phyloP scores from a whole-genome alignment of 2,797 vertebrate species.

The Pempheris klunzingeri region DNA sequence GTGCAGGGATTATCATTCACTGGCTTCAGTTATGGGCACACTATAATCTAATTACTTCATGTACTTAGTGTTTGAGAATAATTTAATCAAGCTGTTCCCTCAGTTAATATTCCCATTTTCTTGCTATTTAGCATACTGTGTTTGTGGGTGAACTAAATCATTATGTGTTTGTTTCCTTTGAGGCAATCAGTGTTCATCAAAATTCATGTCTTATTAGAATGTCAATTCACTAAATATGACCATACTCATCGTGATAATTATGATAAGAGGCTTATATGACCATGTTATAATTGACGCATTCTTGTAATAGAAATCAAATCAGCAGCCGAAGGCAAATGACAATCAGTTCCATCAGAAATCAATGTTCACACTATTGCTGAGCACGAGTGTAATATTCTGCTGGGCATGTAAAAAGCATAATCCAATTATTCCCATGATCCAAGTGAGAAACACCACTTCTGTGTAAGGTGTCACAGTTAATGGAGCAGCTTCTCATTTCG shows the following conservation, averaged over 20 bases:
- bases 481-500: slow-evolving; percentile 17
- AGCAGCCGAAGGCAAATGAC: slow-evolving; percentile 50
- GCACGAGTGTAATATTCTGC: slow-evolving; percentile 45
- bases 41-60: slow-evolving; percentile 44
- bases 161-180: slow-evolving; percentile 23
- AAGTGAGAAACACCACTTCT: slow-evolving; percentile 47
- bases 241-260: slow-evolving; percentile 57
- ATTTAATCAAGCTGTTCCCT: slow-evolving; percentile 38
- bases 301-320: slow-evolving; percentile 38
- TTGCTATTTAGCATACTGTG: slow-evolving; percentile 35
- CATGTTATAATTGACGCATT: slow-evolving; percentile 8
- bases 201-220: slow-evolving; percentile 34
- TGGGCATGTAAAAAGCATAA: slow-evolving; percentile 58
- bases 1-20: slow-evolving; percentile 1
- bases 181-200: slow-evolving; percentile 51
- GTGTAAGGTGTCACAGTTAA: slow-evolving; percentile 18
- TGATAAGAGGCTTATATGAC: slow-evolving; percentile 32
- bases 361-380: slow-evolving; percentile 6
- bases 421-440: slow-evolving; percentile 70
- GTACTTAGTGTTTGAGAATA: slow-evolving; percentile 32
- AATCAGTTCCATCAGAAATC: slow-evolving; percentile 50
- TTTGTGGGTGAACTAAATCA: slow-evolving; percentile 50
- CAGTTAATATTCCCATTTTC: slow-evolving; percentile 29
- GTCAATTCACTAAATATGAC: slow-evolving; percentile 42
- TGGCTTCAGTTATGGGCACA: not conserved